These are phyloP conservation scores for Abramis brama DNA, from an alignment of 2,113 vertebrate species.

Conservation along the genomic window DNA sequence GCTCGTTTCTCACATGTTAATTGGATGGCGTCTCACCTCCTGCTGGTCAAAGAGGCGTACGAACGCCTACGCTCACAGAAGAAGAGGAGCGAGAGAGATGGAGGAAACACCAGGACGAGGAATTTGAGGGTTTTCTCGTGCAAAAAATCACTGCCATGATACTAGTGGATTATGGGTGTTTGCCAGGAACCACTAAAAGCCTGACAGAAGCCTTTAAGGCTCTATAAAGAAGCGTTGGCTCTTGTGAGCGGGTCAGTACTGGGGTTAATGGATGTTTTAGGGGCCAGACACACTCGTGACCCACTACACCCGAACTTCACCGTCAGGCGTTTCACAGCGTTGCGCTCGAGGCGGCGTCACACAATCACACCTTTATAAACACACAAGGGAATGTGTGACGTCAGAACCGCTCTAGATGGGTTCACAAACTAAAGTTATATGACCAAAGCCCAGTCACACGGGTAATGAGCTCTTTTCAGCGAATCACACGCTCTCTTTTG, in stretches of 20 bases:
- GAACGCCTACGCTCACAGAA: not conserved
- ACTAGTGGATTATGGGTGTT: not conserved
- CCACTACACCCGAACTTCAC: not conserved
- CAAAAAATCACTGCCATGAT: not conserved
- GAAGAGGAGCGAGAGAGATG: not conserved
- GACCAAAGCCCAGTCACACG: constrained; percentile 22
- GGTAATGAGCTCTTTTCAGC: not conserved
- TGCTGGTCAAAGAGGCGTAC: not conserved
- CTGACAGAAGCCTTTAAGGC: too few species aligned
- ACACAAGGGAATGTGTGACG: not conserved
- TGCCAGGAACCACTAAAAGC: not conserved
- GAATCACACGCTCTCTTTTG: not conserved
- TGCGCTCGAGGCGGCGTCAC: not conserved
- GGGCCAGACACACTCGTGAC: constrained; percentile 2
- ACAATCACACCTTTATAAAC: constrained; percentile 15
- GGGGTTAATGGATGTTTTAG: not conserved
- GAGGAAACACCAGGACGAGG: not conserved
- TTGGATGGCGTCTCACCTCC: not conserved
- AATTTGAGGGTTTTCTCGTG: not conserved
- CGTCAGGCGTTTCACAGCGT: not conserved
- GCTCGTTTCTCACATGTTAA: not conserved
- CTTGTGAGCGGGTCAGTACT: not conserved
- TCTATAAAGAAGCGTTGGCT: not conserved
- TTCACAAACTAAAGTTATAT: not conserved
- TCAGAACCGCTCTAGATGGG: not conserved